These are phyloP conservation scores for Podocnemis expansa DNA, from an alignment of 2,113 vertebrate species.

Conservation along the genomic window DNA sequence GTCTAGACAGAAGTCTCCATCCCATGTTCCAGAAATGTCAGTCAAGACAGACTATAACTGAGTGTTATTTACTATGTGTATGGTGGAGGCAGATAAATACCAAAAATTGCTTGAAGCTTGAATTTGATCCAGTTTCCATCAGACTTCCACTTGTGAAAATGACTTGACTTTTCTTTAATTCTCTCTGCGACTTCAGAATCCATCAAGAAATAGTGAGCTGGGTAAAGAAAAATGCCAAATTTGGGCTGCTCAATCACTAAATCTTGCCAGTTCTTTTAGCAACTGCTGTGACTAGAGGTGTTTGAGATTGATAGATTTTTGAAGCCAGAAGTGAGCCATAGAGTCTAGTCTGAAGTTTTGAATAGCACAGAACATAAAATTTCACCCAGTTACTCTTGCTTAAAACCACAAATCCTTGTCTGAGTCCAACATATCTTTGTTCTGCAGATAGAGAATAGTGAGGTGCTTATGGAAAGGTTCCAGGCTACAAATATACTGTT, in stretches of 20 bases:
- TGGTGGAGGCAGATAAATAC: neutral
- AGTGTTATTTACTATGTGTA: no score
- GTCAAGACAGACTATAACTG: neutral
- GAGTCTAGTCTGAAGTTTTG: slow-evolving; percentile 50
- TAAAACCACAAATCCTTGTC: slow-evolving; percentile 53
- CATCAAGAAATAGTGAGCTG: no score
- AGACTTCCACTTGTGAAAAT: neutral
- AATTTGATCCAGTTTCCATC: slow-evolving; percentile 32
- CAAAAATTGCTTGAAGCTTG: neutral
- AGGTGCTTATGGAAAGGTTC: slow-evolving; percentile 3
- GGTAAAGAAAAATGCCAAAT: neutral
- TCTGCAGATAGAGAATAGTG: slow-evolving; percentile 46
- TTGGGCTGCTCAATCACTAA: slow-evolving; percentile 25
- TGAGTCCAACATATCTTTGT: slow-evolving; percentile 36
- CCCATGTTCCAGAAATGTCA: slow-evolving; percentile 33
- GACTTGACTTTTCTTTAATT: no score
- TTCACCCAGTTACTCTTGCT: slow-evolving; percentile 10
- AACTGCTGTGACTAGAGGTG: slow-evolving; percentile 61
- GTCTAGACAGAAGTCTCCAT: neutral
- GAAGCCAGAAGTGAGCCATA: slow-evolving; percentile 37
- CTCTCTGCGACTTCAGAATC: no score
- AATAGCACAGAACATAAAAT: slow-evolving; percentile 50
- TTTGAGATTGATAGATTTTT: slow-evolving; percentile 64
- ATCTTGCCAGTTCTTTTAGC: slow-evolving; percentile 59
- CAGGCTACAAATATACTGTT: slow-evolving; percentile 45